Base-by-base conservation (phyloP, 2,888 invertebrate species). In the Platerodrilus igneus region DNA sequence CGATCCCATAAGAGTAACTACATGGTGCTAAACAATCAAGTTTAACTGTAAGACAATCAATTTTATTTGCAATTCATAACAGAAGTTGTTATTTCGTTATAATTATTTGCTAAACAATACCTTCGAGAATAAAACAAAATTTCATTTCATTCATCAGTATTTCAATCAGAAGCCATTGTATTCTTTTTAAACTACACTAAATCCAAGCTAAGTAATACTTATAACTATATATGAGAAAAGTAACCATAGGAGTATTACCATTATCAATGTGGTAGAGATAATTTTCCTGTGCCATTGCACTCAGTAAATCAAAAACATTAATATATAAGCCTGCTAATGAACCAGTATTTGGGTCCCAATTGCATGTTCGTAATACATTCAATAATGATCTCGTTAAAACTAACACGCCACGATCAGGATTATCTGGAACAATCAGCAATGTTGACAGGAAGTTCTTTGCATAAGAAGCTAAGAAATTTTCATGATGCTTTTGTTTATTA, bases 251-350 rank as follows among this genome's bases (percentile, higher is more conserved):
- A n/a, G n/a, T n/a, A 23, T 45, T 62, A 85, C 86, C 87, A 72
- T 81, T 83, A 49, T 86, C 85, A 38, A 94, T 78, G 58, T 89
- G 87, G 66, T 95, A 92, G 0, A 84, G 81, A 67, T 90, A 94
- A 33, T 69, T 75, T 49, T 92, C 90, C 63, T 91, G 86, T 8
- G 82, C 79, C 67, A 86, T 79, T 21, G 83, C 79, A 33, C 86
- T 81, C 5, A 94, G 70, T 62, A 91, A 72, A 60, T 89, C 85
- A 14, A 95, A 66, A 3, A 84, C 83, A 53, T 81, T 78, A 8
- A 91, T 69, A 56, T 90, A 84, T 9, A 90, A 74, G 18, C 72
- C 71, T 23, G 79, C 77, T 49, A 86, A 81, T 2, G 79, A 71
- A 5, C 79, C 75, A 44, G 78, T 79, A 23, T 78, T 76, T 35